Evolutionary conservation across 2,888 invertebrate species (phyloP), one percentile per base, ranked within the genome.

Genomic region (Idaea straminata): DNA sequence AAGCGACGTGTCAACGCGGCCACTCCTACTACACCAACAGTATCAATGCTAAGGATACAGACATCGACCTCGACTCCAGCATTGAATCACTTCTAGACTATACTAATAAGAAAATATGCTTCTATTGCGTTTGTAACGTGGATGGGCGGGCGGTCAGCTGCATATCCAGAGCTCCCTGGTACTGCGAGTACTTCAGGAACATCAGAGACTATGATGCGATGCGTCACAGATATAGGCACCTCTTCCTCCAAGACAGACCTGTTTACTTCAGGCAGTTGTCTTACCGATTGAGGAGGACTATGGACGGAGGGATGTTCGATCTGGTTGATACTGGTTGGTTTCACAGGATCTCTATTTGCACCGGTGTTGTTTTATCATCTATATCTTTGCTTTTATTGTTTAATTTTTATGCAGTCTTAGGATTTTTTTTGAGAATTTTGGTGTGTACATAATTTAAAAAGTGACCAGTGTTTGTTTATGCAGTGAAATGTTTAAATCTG

Each of bases 1-100:
- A 76, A 3, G 84, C 88, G 0, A 81, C 76, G 34, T 92, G 91
- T 72, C 76, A 65, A 35, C 81, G 91, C 15, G 85, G 85, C 0
- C 75, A 74, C 7, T 85, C 89, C 1, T 92, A 87, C 80, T 92
- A 92, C 80, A 86, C 82, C 64, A 90, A 89, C 77, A 82, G 82
- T 61, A 7, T 77, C 0, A 78, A 68, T 0, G 85, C 88, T 0
- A 86, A 85, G 36, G 77, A 84, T 35, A 87, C 88, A 0, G 83
- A 84, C 64, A 81, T 91, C 3, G 85, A 86, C 57, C 68, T 83
- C 1, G 74, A 67, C 0, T 69, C 73, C 0, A 84, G 85, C 2
- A 62, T 87, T 5, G 80, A 81, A 0, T 83, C 85, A 0, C 77
- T 87, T 0, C 72, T 91, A 13, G 83, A 85, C 72, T 89, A 87